Evolutionary conservation across 2,888 invertebrate species (phyloP).

Genomic region (Sinohyriopsis cumingii): DNA sequence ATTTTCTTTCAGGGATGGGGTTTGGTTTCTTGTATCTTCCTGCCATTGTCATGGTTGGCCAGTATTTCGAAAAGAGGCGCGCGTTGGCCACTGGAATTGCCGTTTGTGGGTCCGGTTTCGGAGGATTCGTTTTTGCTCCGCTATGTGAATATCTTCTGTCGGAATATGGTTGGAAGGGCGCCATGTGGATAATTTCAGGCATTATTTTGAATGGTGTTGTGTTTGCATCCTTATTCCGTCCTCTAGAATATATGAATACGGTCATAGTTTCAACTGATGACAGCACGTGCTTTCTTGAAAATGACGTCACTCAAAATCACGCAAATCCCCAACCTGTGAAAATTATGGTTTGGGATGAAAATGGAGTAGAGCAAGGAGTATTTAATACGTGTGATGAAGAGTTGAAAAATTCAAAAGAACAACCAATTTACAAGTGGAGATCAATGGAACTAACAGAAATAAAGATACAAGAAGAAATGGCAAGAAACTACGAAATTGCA

Average conservation of each 20-base stretch:
- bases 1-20: conserved; percentile 82
- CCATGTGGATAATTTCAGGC: conserved; percentile 85
- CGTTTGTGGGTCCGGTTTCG: conserved; percentile 96
- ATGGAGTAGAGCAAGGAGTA: conserved; percentile 2
- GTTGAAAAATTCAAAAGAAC: neutral
- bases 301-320: neutral
- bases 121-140: conserved; percentile 89
- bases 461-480: conserved; percentile 1
- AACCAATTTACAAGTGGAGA: conserved; percentile 40
- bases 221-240: conserved; percentile 88
- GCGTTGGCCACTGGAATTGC: conserved; percentile 96
- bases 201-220: conserved; percentile 84
- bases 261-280: neutral
- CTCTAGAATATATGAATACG: conserved; percentile 75
- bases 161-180: conserved; percentile 82
- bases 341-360: conserved; percentile 6
- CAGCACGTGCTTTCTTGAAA: no score
- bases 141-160: conserved; percentile 80
- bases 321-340: conserved; percentile 6
- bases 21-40: conserved; percentile 96
- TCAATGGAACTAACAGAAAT: conserved; percentile 29
- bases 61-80: conserved; percentile 96
- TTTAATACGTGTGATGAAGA: conserved; percentile 5
- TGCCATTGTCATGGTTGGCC: conserved; percentile 94
- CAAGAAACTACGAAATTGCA: conserved; percentile 13